Conservation (phyloP, 2,888 invertebrate genomes). For the Mimachlamys varia region DNA sequence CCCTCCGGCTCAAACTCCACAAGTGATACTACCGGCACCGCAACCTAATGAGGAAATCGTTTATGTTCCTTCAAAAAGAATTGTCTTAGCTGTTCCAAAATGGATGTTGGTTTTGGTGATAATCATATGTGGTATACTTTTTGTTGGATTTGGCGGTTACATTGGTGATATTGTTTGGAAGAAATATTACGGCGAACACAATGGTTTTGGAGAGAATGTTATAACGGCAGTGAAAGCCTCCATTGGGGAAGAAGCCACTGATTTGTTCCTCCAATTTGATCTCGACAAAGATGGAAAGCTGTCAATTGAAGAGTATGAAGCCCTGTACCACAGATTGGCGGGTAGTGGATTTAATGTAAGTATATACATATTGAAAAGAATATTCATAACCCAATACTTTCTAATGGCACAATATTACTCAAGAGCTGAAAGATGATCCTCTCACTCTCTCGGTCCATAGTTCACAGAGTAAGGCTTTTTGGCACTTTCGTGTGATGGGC, state of each 20-base stretch:
- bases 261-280: conserved; percentile 73
- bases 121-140: conserved; percentile 45
- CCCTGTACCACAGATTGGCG: conserved; percentile 67
- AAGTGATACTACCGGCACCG: conserved; percentile 37
- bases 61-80: conserved; percentile 49
- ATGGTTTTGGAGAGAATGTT: conserved; percentile 36
- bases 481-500: too few species aligned
- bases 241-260: conserved; percentile 68
- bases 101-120: conserved; percentile 52
- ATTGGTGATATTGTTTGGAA: conserved; percentile 50
- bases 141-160: conserved; percentile 47
- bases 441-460: too few species aligned
- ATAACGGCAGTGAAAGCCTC: conserved; percentile 54
- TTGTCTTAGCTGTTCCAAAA: conserved; percentile 56
- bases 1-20: neutral
- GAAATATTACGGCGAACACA: conserved; percentile 30
- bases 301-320: conserved; percentile 75
- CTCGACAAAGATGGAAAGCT: conserved; percentile 72
- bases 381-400: neutral
- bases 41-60: conserved; percentile 42
- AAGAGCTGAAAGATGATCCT: too few species aligned
- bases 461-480: too few species aligned
- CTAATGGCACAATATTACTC: too few species aligned
- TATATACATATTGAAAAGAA: neutral
- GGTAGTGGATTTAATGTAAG: conserved; percentile 68